A percentile compares a stretch with the other conserved stretches of the same genome.
Conservation (phyloP, 2,797 vertebrate genomes). For the Acipenser transmontanus region DNA sequence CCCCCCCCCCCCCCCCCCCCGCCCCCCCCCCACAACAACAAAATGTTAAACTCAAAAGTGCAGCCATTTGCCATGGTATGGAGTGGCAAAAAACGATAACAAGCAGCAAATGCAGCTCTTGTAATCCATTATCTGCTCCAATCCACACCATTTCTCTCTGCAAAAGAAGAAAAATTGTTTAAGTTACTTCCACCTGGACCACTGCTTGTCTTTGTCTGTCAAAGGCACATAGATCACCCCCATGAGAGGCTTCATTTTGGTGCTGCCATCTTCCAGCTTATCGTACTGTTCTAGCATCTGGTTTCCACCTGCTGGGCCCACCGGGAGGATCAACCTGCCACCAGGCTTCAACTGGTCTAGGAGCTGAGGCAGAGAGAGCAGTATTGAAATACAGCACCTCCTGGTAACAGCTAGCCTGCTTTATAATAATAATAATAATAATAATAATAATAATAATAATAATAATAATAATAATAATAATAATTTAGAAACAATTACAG, state of each 20-base stretch:
- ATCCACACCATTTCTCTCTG: conserved; percentile 85
- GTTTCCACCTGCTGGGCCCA: conserved; percentile 94
- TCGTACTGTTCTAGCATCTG: conserved; percentile 98
- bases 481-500: no score
- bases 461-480: no score
- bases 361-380: conserved; percentile 55
- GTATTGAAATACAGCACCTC: no score
- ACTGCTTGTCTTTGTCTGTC: conserved; percentile 99
- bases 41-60: conserved; percentile 37
- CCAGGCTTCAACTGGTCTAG: conserved; percentile 97
- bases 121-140: conserved; percentile 70
- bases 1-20: no score
- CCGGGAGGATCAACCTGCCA: conserved; percentile 91
- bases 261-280: conserved; percentile 95
- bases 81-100: conserved; percentile 68
- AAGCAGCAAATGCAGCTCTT: conserved; percentile 73
- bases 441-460: no score
- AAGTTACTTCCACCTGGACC: conserved; percentile 99
- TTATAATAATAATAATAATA: no score
- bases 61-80: conserved; percentile 65
- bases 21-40: no score
- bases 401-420: no score
- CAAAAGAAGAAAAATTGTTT: conserved; percentile 79
- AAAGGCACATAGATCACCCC: conserved; percentile 99
- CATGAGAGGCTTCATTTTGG: conserved; percentile 97